A percentile compares a stretch with the other conserved stretches of the same genome.
Evolutionary conservation across 2,888 invertebrate species (phyloP).

Genomic region (Drosophila prostipennis): DNA sequence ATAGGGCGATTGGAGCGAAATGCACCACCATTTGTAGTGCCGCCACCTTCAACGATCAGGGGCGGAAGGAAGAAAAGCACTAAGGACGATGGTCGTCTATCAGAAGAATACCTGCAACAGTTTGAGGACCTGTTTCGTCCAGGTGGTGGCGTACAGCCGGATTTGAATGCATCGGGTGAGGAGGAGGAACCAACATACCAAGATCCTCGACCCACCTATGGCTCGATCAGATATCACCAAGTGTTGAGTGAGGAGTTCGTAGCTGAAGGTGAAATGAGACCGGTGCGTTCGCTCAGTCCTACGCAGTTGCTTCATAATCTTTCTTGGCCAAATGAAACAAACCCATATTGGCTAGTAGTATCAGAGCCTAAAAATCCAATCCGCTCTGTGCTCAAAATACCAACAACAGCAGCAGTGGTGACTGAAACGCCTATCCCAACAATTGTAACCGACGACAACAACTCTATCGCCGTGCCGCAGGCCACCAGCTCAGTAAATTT

Average conservation of each 20-base stretch:
- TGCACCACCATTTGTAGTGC: neutral
- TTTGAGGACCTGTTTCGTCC: neutral
- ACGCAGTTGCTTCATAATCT: conserved; percentile 1
- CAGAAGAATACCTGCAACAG: neutral
- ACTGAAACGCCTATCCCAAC: neutral
- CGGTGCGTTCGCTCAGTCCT: neutral
- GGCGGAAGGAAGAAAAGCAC: neutral
- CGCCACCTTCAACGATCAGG: neutral
- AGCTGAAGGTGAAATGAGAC: conserved; percentile 21
- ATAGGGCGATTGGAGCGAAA: neutral
- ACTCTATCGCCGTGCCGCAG: neutral
- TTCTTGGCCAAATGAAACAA: conserved; percentile 13
- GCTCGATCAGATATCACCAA: neutral
- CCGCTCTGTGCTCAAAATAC: neutral
- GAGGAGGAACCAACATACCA: neutral
- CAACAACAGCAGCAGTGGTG: neutral
- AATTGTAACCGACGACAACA: too few relatives aligned
- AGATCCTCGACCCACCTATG: neutral
- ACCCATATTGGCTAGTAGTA: conserved; percentile 9
- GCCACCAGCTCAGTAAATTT: conserved; percentile 10
- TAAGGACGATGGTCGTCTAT: too few relatives aligned
- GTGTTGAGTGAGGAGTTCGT: conserved; percentile 26
- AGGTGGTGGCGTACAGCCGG: neutral
- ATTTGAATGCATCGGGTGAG: neutral
- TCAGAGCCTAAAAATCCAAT: neutral